Percentiles rank a stretch among this genome's conserved stretches.
phyloP scores from a whole-genome alignment of 2,888 invertebrate species.

The Geotrupes spiniger region DNA sequence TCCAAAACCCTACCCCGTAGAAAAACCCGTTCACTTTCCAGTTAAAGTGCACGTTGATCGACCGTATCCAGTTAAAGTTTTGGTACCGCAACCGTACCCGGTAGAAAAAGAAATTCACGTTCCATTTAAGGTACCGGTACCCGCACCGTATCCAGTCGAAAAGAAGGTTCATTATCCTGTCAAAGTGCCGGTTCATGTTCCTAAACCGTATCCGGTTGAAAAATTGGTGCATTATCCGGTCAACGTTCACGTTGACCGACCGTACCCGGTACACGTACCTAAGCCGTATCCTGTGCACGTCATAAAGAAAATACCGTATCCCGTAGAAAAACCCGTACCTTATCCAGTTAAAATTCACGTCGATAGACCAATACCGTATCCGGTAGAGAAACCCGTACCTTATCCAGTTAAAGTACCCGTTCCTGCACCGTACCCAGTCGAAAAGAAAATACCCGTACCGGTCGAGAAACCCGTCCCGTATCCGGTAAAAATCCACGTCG shows the following conservation, averaged over 20 bases:
- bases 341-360: constrained; percentile 68
- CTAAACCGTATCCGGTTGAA: constrained; percentile 73
- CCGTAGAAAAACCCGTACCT: constrained; percentile 68
- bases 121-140: constrained; percentile 70
- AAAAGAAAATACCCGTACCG: constrained; percentile 62
- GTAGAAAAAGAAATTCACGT: constrained; percentile 78
- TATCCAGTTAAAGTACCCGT: constrained; percentile 71
- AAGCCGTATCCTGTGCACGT: constrained; percentile 69
- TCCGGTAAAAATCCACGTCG: constrained; percentile 57
- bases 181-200: constrained; percentile 68
- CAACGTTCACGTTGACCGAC: constrained; percentile 65
- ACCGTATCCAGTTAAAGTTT: constrained; percentile 71
- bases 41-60: constrained; percentile 67
- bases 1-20: constrained; percentile 72
- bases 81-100: constrained; percentile 72
- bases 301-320: constrained; percentile 73
- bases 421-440: constrained; percentile 69
- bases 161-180: constrained; percentile 63
- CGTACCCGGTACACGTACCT: constrained; percentile 65
- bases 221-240: constrained; percentile 72
- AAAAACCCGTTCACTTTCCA: constrained; percentile 68
- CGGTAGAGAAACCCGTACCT: constrained; percentile 76
- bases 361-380: constrained; percentile 69
- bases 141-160: constrained; percentile 68
- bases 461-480: constrained; percentile 69